A percentile compares a stretch with the other conserved stretches of the same genome.
phyloP scores from a whole-genome alignment of 2,113 vertebrate genomes.

The Bufo gargarizans region DNA sequence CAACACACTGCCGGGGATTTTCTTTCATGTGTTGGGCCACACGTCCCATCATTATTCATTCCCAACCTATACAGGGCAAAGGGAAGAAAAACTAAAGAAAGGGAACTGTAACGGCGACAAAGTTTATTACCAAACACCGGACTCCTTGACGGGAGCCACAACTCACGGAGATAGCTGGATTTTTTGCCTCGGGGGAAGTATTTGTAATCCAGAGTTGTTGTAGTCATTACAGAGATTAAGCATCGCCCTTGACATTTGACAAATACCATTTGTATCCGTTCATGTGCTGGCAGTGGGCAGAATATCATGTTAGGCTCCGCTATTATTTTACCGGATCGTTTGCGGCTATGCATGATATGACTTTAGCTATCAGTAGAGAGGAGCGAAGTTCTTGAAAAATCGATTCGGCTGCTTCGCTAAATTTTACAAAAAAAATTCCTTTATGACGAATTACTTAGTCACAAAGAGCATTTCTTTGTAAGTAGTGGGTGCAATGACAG shows the following conservation, averaged over 20 bases:
- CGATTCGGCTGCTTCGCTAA: too few species aligned
- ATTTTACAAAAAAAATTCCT: too few species aligned
- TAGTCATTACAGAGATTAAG: slow-evolving; percentile 49
- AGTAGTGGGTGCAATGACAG: too few species aligned
- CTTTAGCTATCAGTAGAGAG: neutral
- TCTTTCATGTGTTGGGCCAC: slow-evolving; percentile 68
- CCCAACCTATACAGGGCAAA: slow-evolving; percentile 60
- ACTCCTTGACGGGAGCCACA: slow-evolving; percentile 52
- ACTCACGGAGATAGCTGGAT: slow-evolving; percentile 53
- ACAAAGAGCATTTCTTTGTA: too few species aligned
- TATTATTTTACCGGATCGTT: neutral
- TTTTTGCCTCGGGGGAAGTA: slow-evolving; percentile 41
- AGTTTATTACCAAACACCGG: slow-evolving; percentile 54
- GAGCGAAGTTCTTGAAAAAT: neutral
- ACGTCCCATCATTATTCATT: slow-evolving; percentile 68
- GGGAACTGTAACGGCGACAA: neutral
- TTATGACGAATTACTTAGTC: too few species aligned
- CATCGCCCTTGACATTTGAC: slow-evolving; percentile 50
- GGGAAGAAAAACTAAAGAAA: neutral
- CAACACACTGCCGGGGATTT: slow-evolving; percentile 68
- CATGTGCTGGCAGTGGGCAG: neutral
- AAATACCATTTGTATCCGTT: slow-evolving; percentile 49
- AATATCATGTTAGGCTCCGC: slow-evolving; percentile 15
- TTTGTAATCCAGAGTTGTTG: slow-evolving; percentile 54
- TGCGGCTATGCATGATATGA: neutral